Base-by-base conservation (phyloP, 2,888 invertebrate species). In the Oscheius sp. region DNA sequence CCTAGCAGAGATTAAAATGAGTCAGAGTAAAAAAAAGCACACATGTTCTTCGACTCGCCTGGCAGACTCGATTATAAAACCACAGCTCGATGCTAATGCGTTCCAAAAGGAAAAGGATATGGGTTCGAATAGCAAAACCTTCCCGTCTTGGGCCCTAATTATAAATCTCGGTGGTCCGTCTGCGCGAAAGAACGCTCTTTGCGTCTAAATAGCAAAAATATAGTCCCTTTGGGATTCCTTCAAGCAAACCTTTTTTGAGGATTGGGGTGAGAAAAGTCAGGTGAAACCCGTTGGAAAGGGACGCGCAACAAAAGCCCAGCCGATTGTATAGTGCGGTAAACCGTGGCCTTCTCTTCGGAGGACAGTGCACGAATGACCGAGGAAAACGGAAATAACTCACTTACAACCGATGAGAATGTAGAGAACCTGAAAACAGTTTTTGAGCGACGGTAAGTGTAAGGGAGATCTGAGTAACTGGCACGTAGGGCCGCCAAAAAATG, bases 301-400 rank as follows among this genome's bases (percentile, higher is more conserved):
- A 50, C 48, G 55, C 68, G 68, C 68, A 68, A 68, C 68, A 65
- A 68, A 68, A 68, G 68, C 68, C 29, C 55, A 35, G 55, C 66
- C 68, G 68, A 68, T 68, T 68, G 68, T 68, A 68, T 68, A 68
- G 68, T 68, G 68, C 68, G 68, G 68, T 68, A 68, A 68, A 68
- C 68, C 68, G 68, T 68, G 68, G 68, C 68, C 68, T 68, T 68
- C 42, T 42, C 55, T 53, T 21, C 21, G 21, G 21, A 33, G 50
- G 63, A 47, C 62, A 62, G 35, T 21, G 21, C 21, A 21, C 59
- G 59, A 68, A 68, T 68, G 68, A 68, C 68, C 68, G 53, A 3
- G n/a, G 53, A 51, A 21, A 21, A 51, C n/a, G 53, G 53, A n/a
- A n/a, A n/a, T 51, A 51, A 21, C n/a, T 13, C 53, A 21, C 3